Evolutionary conservation across 2,113 vertebrate genomes (phyloP), one percentile per base, ranked within the genome.

Genomic region (Oriolus oriolus): DNA sequence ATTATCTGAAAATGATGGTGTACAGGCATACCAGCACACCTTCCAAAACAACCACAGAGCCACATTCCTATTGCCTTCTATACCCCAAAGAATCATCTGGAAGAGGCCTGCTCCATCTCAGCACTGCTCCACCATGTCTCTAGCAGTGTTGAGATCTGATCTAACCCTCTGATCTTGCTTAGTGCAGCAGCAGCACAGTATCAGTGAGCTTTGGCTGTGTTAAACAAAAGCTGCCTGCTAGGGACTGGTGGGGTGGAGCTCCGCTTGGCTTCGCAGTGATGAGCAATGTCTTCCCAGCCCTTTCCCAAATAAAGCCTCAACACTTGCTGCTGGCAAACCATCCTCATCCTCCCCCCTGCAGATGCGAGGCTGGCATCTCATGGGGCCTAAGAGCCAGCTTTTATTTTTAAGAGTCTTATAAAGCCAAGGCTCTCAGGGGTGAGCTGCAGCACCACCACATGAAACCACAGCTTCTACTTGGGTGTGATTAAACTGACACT

Each of bases 281-380:
- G 4, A 57, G 52, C 77, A 39, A 7, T 1, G 8, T 33, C 70
- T 82, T 87, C 53, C 22, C 69, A 71, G 49, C 26, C 27, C n/a
- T 52, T 87, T 83, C 66, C 90, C 87, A 91, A 85, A 85, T 52
- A 91, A 88, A 92, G 69, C 41, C 75, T 84, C 37, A 33, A 45
- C 35, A 53, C 61, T 70, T 23, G 17, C 13, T 94, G 24, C 57
- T 64, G 74, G 50, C 31, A 2, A 28, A 20, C 30, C 26, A 37
- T 45, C 61, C 31, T 33, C 0, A 0, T 47, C 27, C 21, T 53
- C 11, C 22, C 4, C 21, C 11, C n/a, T 2, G 10, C 60, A 54
- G 39, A 8, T 13, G 27, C 0, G 0, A 76, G 31, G 45, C 53
- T 31, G 41, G 61, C 1, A 0, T 37, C 42, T 50, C 0, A 0